Evolutionary conservation across 2,888 invertebrate species (phyloP), one percentile per base, ranked within the genome.

Genomic region (Carterocephalus palaemon): DNA sequence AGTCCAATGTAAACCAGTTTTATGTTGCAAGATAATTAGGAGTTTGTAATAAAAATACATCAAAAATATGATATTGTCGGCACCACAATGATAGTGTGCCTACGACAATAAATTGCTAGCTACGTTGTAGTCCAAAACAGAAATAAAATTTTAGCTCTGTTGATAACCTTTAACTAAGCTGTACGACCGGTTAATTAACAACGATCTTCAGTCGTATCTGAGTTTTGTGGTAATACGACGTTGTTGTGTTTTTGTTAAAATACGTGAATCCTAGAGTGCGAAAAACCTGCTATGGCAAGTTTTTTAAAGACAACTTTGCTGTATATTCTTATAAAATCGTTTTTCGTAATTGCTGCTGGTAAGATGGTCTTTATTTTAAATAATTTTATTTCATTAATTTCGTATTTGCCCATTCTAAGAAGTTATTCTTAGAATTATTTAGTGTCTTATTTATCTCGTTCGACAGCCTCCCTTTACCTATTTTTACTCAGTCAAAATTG

Each of bases 131-230:
- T 7, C 26, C 12, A 7, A 1, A 12, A 12, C 10, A 12, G 15
- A 28, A 13, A 28, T n/a, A 3, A 28, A 28, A 28, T 13, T 28
- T 28, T n/a, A 1, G 15, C 28, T 28, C n/a, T 32, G 23, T 23
- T 40, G 9, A 31, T 24, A 32, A 28, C 12, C n/a, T 32, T 33
- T 24, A 26, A n/a, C n/a, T 23, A 22, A 39, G 13, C 39, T 22
- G 22, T 12, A 26, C 28, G 23, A 9, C n/a, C n/a, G n/a, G 32
- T 32, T 24, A 41, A 24, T 41, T 17, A 33, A 12, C 5, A 10
- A 15, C 24, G 13, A 28, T 15, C 32, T 10, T 12, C 19, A 33
- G 41, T 41, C 8, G 8, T 2, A 12, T 24, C 7, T 17, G 23
- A 23, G 23, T 32, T 6, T 22, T 24, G 31, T 16, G 9, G n/a